Conservation (phyloP, 2,113 vertebrate genomes). For the Gymnarchus niloticus region DNA sequence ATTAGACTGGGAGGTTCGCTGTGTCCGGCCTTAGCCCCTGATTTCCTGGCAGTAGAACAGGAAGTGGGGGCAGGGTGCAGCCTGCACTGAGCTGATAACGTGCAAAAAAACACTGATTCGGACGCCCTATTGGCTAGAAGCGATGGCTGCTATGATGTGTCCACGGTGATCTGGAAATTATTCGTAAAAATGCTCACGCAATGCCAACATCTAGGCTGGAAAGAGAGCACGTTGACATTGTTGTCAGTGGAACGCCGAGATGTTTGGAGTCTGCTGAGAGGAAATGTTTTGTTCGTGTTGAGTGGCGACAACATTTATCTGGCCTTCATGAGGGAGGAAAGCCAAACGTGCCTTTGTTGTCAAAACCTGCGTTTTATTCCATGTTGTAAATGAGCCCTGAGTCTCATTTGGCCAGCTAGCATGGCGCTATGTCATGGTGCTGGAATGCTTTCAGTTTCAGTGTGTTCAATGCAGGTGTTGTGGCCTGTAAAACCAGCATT, state of each 20-base stretch:
- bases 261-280: conserved; percentile 27
- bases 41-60: conserved; percentile 60
- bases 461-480: neutral
- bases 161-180: conserved; percentile 16
- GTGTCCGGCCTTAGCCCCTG: conserved; percentile 12
- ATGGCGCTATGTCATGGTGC: too few relatives aligned
- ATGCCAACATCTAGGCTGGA: neutral
- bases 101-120: conserved; percentile 42
- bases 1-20: neutral
- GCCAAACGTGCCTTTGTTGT: conserved; percentile 40
- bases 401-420: neutral
- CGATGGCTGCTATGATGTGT: neutral
- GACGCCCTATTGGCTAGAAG: conserved; percentile 15
- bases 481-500: neutral
- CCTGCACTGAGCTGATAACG: conserved; percentile 39
- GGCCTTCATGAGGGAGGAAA: conserved; percentile 36
- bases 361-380: conserved; percentile 21
- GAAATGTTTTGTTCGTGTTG: conserved; percentile 56
- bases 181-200: neutral
- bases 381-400: neutral
- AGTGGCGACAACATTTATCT: conserved; percentile 59
- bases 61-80: conserved; percentile 54
- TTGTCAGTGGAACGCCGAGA: conserved; percentile 9
- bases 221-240: neutral
- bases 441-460: neutral